Evolutionary conservation across 2,797 vertebrate species (phyloP).

Genomic region (Hephaestus fuliginosus): DNA sequence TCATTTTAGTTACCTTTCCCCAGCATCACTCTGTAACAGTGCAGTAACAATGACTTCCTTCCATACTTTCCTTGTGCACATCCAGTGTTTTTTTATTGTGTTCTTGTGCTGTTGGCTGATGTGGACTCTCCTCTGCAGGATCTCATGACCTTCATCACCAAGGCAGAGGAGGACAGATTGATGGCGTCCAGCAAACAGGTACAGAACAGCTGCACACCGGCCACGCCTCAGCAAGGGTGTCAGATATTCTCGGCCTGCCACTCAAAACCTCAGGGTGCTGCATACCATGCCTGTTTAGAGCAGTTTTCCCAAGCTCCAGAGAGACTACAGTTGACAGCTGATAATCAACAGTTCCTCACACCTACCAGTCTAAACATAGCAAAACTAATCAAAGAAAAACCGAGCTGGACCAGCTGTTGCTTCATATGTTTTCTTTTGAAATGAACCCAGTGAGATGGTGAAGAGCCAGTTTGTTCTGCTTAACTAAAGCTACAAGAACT

Average conservation of each 20-base stretch:
- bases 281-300: not conserved
- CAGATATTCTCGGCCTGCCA: not conserved
- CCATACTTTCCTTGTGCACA: too few species aligned
- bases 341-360: not conserved
- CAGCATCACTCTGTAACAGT: not conserved
- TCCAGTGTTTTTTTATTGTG: not conserved
- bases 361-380: not conserved
- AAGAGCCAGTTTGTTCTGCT: not conserved
- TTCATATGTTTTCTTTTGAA: not conserved
- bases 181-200: slow-evolving; percentile 92
- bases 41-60: not conserved
- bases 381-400: not conserved
- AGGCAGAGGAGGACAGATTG: slow-evolving; percentile 89
- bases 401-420: not conserved
- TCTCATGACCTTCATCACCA: slow-evolving; percentile 91
- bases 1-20: not conserved
- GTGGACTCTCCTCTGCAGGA: slow-evolving; percentile 83
- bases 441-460: not conserved
- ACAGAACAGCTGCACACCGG: slow-evolving; percentile 14
- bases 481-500: not conserved
- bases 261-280: too few species aligned
- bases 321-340: not conserved
- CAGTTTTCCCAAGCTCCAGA: not conserved
- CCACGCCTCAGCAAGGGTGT: not conserved
- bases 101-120: not conserved